These are phyloP conservation scores for Stenichneumon culpator DNA, from an alignment of 2,888 invertebrate species.

Conservation along the genomic window DNA sequence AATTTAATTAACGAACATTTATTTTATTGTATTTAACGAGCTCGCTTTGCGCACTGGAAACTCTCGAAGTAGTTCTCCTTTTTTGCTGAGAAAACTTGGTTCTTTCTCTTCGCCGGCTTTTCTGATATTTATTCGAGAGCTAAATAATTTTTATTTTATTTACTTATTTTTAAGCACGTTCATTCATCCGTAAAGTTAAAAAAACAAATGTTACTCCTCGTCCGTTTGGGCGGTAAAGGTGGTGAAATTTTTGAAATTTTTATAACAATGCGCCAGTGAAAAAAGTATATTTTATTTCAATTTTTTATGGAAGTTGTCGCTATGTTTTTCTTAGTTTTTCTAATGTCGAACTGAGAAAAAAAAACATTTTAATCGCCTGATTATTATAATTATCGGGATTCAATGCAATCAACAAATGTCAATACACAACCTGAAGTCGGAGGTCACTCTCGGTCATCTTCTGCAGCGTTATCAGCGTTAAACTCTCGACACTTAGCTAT, in stretches of 20 bases:
- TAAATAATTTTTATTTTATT: no score
- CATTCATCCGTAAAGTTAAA: no score
- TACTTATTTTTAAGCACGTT: no score
- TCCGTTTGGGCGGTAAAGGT: not conserved
- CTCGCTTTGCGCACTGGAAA: no score
- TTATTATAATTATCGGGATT: not conserved
- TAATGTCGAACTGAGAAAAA: no score
- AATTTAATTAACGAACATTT: not conserved
- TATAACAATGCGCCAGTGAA: not conserved
- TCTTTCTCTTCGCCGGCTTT: no score
- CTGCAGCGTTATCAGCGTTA: constrained; percentile 31
- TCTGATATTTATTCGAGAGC: no score
- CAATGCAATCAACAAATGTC: not conserved
- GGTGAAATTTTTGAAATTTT: not conserved
- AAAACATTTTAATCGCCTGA: not conserved
- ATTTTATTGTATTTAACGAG: no score
- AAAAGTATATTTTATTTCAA: not conserved
- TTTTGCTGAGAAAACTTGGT: no score
- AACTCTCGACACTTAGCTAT: constrained; percentile 4
- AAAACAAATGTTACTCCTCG: no score
- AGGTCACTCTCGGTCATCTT: constrained; percentile 42
- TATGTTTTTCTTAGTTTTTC: not conserved
- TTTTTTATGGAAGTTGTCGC: not conserved
- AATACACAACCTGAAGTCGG: not conserved
- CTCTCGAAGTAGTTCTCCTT: no score